Evolutionary conservation across 2,888 invertebrate genomes (phyloP).

Genomic region (Aradus depressus): DNA sequence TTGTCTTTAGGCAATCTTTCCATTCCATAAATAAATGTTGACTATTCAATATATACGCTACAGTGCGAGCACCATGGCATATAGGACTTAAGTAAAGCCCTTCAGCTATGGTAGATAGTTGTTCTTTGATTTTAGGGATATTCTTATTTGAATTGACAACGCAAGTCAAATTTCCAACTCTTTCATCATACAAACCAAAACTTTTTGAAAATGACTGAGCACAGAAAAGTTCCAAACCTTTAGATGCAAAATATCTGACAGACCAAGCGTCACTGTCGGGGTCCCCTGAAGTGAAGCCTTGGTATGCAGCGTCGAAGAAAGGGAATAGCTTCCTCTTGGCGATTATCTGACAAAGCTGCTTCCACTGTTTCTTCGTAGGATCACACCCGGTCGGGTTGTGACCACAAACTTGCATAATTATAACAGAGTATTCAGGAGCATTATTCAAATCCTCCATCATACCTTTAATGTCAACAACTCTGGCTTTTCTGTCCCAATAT

Average conservation of each 20-base stretch:
- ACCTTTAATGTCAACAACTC: constrained; percentile 61
- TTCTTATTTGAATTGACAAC: constrained; percentile 54
- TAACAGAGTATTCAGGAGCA: constrained; percentile 47
- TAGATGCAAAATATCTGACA: constrained; percentile 74
- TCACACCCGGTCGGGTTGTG: constrained; percentile 99
- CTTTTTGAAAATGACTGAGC: constrained; percentile 99
- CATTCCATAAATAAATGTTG: constrained; percentile 69
- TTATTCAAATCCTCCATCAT: constrained; percentile 43
- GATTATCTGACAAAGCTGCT: constrained; percentile 73
- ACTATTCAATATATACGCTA: constrained; percentile 68
- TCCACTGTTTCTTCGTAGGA: constrained; percentile 89
- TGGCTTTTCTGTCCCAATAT: constrained; percentile 76
- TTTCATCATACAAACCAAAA: constrained; percentile 96
- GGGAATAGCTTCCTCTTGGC: constrained; percentile 75
- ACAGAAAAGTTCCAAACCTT: constrained; percentile 83
- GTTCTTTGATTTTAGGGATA: constrained; percentile 63
- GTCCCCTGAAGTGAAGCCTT: constrained; percentile 94
- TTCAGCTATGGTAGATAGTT: constrained; percentile 73
- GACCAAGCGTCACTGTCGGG: constrained; percentile 85
- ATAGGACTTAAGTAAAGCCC: constrained; percentile 96
- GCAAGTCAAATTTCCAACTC: constrained; percentile 82
- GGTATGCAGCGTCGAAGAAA: constrained; percentile 88
- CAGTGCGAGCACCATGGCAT: constrained; percentile 86
- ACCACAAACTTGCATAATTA: constrained; percentile 91
- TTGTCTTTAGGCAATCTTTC: constrained; percentile 68